These are phyloP conservation scores for Timandra comae DNA, from an alignment of 2,888 invertebrate genomes.

Conservation along the genomic window DNA sequence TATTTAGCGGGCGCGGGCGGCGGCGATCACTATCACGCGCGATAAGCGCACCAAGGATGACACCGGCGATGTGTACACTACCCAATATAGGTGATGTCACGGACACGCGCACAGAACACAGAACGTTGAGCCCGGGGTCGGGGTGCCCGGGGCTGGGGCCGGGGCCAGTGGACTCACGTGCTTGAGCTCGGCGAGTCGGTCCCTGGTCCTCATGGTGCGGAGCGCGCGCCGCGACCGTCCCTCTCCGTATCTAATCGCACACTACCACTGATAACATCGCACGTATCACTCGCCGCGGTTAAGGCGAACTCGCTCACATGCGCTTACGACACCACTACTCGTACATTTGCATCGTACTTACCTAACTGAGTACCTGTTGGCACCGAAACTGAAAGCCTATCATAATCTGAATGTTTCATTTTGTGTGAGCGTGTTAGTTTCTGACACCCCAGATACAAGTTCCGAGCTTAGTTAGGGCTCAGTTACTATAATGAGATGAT, in stretches of 20 bases:
- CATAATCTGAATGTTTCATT: too few species aligned
- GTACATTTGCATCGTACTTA: too few species aligned
- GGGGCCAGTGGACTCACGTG: slow-evolving; percentile 40
- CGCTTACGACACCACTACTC: too few species aligned
- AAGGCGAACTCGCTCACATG: background rate
- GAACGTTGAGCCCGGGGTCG: too few species aligned
- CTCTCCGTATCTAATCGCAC: slow-evolving; percentile 57
- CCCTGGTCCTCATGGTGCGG: slow-evolving; percentile 62
- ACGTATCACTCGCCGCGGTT: slow-evolving; percentile 4
- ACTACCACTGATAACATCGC: slow-evolving; percentile 22
- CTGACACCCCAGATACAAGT: too few species aligned
- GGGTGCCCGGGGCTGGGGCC: background rate
- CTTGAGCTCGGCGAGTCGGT: slow-evolving; percentile 60
- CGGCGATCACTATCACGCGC: slow-evolving; percentile 1
- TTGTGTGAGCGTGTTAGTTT: too few species aligned
- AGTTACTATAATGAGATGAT: too few species aligned
- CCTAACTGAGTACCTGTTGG: too few species aligned
- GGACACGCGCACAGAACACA: background rate
- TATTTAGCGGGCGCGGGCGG: slow-evolving; percentile 1
- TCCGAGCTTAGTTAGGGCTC: too few species aligned
- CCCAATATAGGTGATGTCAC: background rate
- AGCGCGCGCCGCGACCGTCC: slow-evolving; percentile 64
- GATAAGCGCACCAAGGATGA: background rate
- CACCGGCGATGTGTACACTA: background rate
- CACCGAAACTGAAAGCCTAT: too few species aligned